Conservation (phyloP, 2,797 vertebrate species). For the Tapera naevia region DNA sequence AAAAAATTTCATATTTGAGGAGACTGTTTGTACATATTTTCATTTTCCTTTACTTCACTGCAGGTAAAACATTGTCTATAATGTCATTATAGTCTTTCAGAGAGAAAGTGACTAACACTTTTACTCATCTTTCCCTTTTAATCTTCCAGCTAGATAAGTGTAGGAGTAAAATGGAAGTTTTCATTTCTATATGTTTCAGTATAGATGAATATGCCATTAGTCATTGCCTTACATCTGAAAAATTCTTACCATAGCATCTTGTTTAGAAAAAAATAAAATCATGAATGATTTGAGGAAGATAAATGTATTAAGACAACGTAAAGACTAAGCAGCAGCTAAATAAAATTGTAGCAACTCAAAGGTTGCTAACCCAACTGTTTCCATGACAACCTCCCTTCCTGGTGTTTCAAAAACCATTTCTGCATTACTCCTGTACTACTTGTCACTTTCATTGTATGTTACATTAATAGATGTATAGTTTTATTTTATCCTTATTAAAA, state of each 20-base stretch:
- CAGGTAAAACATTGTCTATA: background rate
- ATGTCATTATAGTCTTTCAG: background rate
- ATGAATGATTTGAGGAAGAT: background rate
- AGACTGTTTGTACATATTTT: background rate
- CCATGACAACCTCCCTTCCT: constrained; percentile 37
- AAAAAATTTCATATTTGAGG: background rate
- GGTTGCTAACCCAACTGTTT: background rate
- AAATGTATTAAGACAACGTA: constrained; percentile 1
- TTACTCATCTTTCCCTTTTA: background rate
- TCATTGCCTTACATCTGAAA: background rate
- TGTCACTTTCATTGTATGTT: background rate
- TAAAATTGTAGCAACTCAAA: background rate
- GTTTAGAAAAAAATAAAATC: background rate
- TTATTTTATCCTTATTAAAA: background rate
- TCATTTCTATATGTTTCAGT: background rate
- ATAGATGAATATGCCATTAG: background rate
- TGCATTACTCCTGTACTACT: background rate
- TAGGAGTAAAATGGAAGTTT: background rate
- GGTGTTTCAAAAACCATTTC: background rate
- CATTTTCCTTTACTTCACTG: background rate
- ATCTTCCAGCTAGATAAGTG: background rate
- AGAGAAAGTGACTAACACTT: background rate
- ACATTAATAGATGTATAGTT: background rate
- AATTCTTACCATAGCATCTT: background rate
- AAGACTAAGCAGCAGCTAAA: background rate